Percentiles rank a stretch among this genome's conserved stretches.
phyloP scores from a whole-genome alignment of 2,113 vertebrate genomes.

The Falcunculus frontatus region DNA sequence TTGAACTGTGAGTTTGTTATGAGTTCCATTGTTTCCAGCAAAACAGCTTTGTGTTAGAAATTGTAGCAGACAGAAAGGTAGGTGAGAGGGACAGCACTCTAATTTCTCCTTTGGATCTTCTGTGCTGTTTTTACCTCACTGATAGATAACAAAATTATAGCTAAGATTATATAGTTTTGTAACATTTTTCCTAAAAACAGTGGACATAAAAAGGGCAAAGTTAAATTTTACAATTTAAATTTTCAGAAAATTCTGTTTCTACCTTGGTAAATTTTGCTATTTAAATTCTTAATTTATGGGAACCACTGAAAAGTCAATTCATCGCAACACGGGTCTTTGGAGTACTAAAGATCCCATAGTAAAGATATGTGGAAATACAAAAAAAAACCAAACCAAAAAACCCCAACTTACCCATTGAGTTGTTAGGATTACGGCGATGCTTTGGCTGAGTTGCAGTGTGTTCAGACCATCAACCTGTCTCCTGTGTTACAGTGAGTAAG shows the following conservation, averaged over 20 bases:
- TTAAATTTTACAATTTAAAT: not conserved
- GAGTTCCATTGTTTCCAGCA: not conserved
- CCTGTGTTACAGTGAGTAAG: not conserved
- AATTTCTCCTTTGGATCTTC: not conserved
- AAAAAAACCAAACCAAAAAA: not conserved
- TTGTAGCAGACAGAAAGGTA: not conserved
- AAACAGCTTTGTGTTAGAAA: not conserved
- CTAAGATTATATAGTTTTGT: not conserved
- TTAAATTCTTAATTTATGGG: not conserved
- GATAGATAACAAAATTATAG: not conserved
- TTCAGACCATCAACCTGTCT: not conserved
- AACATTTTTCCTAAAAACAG: not conserved
- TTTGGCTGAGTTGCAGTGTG: not conserved
- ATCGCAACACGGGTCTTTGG: not conserved
- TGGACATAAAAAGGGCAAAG: not conserved
- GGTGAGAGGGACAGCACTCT: not conserved
- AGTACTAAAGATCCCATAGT: not conserved
- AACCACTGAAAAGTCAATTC: not conserved
- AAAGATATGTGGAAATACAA: not conserved
- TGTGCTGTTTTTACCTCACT: not conserved
- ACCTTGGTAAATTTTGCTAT: not conserved
- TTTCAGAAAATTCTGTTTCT: not conserved
- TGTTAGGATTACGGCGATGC: not conserved
- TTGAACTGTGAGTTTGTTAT: not conserved
- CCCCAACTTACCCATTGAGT: accelerated